Evolutionary conservation across 1,140 invertebrate species (phyloP), one percentile per base, ranked within the genome.

Genomic region (Tribolium castaneum): DNA sequence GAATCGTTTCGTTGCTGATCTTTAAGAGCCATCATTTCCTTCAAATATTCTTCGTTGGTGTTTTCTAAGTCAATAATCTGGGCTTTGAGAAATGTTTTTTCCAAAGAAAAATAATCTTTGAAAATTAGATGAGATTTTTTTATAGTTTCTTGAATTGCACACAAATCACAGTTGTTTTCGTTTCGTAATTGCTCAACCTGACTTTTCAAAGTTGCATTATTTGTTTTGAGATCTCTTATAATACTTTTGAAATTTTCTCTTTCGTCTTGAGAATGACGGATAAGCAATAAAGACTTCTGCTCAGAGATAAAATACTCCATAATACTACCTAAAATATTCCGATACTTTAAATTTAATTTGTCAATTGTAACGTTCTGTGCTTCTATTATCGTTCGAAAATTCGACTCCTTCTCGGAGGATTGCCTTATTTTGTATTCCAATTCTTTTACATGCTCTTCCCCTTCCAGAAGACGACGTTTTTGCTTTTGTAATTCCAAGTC

Each of bases 51-150:
- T 25, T 59, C 30, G n/a, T 25, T 59, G 9, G 13, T 59, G 14
- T 22, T n/a, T 22, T 59, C 19, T 22, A 59, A 59, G 5, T 59
- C 14, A 22, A 9, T n/a, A 22, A 59, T 59, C n/a, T 59, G 54
- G 7, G 54, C 16, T 22, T 25, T 16, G 14, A 56, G 14, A 34
- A 78, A 39, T 51, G 76, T 30, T 50, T 74, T 74, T 77, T 81
- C 80, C 9, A 76, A 54, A 22, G 52, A 79, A 3, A 78, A 80
- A 79, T 79, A 82, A 3, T 70, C 51, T 76, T 76, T 73, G 14
- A 82, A 75, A 51, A 16, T 78, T 16, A 49, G 10, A 12, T 76
- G 71, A 49, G 81, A 82, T 22, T 80, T 34, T 49, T 78, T 72
- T 10, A 82, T 34, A 6, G 39, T n/a, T 56, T 76, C 62, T n/a